Evolutionary conservation across 2,888 invertebrate species (phyloP), one percentile per base, ranked within the genome.

Genomic region (Yponomeuta malinellus): DNA sequence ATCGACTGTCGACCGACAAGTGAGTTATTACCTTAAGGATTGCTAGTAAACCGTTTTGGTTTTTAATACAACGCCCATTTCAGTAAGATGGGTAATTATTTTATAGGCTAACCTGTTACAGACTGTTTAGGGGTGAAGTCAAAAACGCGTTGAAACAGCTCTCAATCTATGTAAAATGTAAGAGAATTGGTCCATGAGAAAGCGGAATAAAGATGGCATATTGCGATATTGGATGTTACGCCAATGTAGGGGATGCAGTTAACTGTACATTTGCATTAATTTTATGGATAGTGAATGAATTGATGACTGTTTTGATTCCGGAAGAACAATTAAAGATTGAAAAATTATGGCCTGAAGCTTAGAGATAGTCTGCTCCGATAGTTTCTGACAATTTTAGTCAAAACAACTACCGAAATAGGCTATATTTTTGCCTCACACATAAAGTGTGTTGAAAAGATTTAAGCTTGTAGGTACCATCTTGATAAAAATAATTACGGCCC

Each of bases 101-200:
- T 70, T 76, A 76, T 74, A 73, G 74, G 75, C 74, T 77, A 75
- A 78, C 77, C 78, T 76, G 78, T 78, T 78, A 77, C 78, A 74
- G 75, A 72, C 68, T 74, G 71, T 68, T 66, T 72, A 74, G 71
- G 72, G 68, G 37, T 63, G 2, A 2, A 52, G 52, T 2, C 52
- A 10, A 52, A 52, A 5, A 12, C 52, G 37, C 68, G 23, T 15
- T 59, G 9, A 63, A 68, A 31, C 59, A 59, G 52, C 59, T 68
- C 43, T 63, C 48, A n/a, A 52, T 52, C 12, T 33, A 5, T 33
- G 5, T 33, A 33, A 33, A 33, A 33, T 33, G 33, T 33, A 33
- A 33, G 33, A 33, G 5, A 33, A 33, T 33, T 33, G 33, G 33
- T 5, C 2, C 33, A 33, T 2, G 33, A 4, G 33, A 33, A 33